A percentile compares a stretch with the other conserved stretches of the same genome.
These are phyloP conservation scores for Clarias pachynema DNA, from an alignment of 2,797 vertebrate genomes.

Conservation along the genomic window DNA sequence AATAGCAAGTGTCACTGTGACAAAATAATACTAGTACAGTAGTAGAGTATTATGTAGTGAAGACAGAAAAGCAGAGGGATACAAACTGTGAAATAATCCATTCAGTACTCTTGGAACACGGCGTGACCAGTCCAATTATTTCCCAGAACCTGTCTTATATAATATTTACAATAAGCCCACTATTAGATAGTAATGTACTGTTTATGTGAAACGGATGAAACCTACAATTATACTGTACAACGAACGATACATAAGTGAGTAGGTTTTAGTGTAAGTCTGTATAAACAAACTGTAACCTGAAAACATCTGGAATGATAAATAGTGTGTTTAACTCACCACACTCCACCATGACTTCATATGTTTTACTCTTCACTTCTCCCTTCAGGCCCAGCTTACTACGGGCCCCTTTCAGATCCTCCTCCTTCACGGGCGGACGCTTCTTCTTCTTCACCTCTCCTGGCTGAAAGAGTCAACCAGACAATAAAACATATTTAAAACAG, in stretches of 20 bases:
- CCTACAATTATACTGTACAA: neutral
- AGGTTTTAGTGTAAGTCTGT: neutral
- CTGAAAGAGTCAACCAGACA: slow-evolving; percentile 53
- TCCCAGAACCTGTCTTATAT: neutral
- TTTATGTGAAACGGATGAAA: neutral
- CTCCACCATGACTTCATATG: slow-evolving; percentile 93
- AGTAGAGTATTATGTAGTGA: neutral
- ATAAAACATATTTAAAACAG: neutral
- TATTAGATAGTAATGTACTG: neutral
- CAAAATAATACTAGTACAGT: neutral
- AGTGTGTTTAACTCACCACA: slow-evolving; percentile 80
- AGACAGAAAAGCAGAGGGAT: neutral
- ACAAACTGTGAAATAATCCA: neutral
- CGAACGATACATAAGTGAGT: neutral
- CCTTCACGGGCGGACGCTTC: slow-evolving; percentile 91
- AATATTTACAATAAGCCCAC: neutral
- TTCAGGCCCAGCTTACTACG: slow-evolving; percentile 85
- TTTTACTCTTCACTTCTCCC: slow-evolving; percentile 93
- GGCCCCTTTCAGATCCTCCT: slow-evolving; percentile 94
- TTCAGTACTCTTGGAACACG: neutral
- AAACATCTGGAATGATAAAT: neutral
- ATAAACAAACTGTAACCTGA: neutral
- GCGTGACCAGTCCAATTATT: neutral
- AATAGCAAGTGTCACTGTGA: neutral
- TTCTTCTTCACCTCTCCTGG: slow-evolving; percentile 84